Evolutionary conservation across 1,140 invertebrate genomes (phyloP).

Genomic region (Brachionus sp.): DNA sequence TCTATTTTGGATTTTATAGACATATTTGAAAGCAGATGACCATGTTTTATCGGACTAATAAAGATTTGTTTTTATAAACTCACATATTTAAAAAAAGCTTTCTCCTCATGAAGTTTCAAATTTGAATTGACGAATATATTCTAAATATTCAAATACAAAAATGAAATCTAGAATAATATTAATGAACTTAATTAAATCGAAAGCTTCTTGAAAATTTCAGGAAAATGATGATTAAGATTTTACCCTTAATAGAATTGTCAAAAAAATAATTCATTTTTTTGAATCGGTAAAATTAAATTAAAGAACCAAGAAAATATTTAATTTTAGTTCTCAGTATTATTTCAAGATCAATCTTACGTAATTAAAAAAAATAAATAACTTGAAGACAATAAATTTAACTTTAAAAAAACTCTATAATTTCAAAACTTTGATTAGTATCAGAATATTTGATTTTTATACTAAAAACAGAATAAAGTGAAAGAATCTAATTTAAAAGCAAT

Average conservation of each 20-base stretch:
- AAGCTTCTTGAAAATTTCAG: neutral
- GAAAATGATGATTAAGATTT: too few relatives aligned
- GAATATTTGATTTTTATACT: neutral
- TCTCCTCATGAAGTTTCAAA: neutral
- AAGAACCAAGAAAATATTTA: too few relatives aligned
- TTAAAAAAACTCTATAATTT: neutral
- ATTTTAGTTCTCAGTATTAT: neutral
- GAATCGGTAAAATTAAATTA: neutral
- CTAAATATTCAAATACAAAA: neutral
- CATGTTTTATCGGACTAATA: neutral
- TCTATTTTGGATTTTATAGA: neutral
- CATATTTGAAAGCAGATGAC: neutral
- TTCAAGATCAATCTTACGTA: neutral
- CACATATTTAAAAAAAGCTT: neutral
- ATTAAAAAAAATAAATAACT: neutral
- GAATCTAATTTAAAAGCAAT: neutral
- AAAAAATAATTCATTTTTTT: neutral
- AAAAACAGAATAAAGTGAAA: neutral
- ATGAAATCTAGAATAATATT: neutral
- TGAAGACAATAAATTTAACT: neutral
- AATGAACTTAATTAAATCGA: neutral
- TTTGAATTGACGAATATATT: neutral
- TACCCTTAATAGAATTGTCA: neutral
- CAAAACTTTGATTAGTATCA: neutral
- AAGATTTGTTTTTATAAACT: neutral